Conservation (phyloP, 2,797 vertebrate species). For the Enteromius mattozi region DNA sequence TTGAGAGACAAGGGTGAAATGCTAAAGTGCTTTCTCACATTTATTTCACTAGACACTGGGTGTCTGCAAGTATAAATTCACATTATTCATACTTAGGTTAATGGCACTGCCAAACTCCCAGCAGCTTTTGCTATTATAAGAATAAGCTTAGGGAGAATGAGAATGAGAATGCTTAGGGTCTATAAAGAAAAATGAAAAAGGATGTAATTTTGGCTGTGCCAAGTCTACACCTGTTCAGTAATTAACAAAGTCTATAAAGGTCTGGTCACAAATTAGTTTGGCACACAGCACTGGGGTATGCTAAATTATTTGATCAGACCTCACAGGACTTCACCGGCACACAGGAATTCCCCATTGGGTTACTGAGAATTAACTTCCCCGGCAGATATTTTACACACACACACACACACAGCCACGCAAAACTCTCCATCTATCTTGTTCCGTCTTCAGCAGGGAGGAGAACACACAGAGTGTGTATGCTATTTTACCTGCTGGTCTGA, state of each 20-base stretch:
- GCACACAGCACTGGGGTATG: constrained; percentile 28
- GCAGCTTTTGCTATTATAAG: constrained; percentile 8
- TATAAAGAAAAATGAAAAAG: constrained; percentile 28
- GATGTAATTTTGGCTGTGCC: constrained; percentile 15
- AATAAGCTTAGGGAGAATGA: background rate
- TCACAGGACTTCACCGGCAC: constrained; percentile 29
- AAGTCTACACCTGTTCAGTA: constrained; percentile 45
- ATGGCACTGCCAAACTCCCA: background rate
- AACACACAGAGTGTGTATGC: constrained; percentile 33
- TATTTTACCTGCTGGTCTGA: constrained; percentile 45
- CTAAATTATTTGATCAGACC: constrained; percentile 41
- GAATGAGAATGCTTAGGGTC: background rate
- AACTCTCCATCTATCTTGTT: background rate
- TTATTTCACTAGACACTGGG: constrained; percentile 3
- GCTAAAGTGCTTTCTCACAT: constrained; percentile 24
- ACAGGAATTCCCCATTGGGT: constrained; percentile 26
- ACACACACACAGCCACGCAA: background rate
- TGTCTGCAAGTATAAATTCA: background rate
- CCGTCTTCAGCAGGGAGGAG: background rate
- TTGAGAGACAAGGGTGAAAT: constrained; percentile 22
- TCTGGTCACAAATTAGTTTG: constrained; percentile 33
- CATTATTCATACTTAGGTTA: constrained; percentile 27
- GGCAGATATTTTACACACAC: background rate
- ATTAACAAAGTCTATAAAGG: constrained; percentile 32
- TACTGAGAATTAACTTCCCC: constrained; percentile 22